Conservation (phyloP, 37 sponge, comb jelly and placozoan genomes). For the Spongia lamella region DNA sequence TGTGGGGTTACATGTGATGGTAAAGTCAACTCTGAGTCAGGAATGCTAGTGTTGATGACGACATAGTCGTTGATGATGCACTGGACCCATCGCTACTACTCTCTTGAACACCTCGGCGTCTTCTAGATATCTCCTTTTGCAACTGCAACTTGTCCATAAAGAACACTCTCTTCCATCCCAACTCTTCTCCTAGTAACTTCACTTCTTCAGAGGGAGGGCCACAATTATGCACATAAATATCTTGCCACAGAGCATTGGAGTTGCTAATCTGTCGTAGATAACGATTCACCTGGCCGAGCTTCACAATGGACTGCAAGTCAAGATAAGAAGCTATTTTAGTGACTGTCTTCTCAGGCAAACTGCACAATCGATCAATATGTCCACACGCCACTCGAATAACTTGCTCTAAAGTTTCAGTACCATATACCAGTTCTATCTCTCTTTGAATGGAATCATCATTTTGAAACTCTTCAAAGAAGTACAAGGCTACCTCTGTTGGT, state of each 20-base stretch:
- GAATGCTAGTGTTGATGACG: too few relatives aligned
- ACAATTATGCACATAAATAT: constrained; percentile 56
- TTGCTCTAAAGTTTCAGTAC: constrained; percentile 39
- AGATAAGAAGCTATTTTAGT: constrained; percentile 53
- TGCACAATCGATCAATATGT: constrained; percentile 45
- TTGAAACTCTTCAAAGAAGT: constrained; percentile 49
- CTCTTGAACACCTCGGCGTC: constrained; percentile 1
- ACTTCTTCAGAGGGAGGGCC: constrained; percentile 66
- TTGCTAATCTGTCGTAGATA: constrained; percentile 63
- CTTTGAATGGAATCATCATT: constrained; percentile 39
- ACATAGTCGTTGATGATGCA: too few relatives aligned
- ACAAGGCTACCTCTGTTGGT: constrained; percentile 51
- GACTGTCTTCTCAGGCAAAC: constrained; percentile 46
- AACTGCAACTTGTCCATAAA: constrained; percentile 94
- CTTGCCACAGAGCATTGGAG: constrained; percentile 71
- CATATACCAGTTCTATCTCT: constrained; percentile 63
- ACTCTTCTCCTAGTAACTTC: constrained; percentile 62
- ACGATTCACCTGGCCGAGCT: constrained; percentile 61
- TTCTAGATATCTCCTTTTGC: constrained; percentile 80
- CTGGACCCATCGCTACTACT: too few relatives aligned
- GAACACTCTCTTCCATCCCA: constrained; percentile 93
- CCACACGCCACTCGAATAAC: constrained; percentile 32
- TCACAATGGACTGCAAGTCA: constrained; percentile 67
- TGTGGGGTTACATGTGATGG: too few relatives aligned
- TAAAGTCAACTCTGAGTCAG: too few relatives aligned